A percentile compares a stretch with the other conserved stretches of the same genome.
phyloP scores from a whole-genome alignment of 2,113 vertebrate genomes.

The Cynocephalus volans region DNA sequence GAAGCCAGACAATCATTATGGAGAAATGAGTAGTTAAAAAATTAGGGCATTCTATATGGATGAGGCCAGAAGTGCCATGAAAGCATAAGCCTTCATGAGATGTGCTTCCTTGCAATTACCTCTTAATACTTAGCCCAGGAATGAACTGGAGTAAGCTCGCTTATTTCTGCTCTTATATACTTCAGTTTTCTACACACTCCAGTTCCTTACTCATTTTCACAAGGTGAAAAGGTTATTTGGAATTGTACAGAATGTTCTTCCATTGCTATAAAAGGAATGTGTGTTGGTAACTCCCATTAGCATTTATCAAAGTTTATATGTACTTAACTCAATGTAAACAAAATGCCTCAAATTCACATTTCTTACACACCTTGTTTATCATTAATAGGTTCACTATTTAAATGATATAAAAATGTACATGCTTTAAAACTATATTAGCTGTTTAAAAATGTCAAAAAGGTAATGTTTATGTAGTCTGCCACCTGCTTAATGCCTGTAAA shows the following conservation, averaged over 20 bases:
- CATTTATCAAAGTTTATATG: conserved; percentile 81
- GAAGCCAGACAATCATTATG: neutral
- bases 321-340: conserved; percentile 72
- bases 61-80: neutral
- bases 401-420: conserved; percentile 60
- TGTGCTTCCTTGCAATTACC: conserved; percentile 33
- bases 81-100: neutral
- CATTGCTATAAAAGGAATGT: conserved; percentile 77
- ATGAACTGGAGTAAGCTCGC: neutral
- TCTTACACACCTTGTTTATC: conserved; percentile 78
- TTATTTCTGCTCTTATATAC: conserved; percentile 59
- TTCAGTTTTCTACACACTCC: conserved; percentile 27
- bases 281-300: conserved; percentile 81
- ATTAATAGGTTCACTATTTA: conserved; percentile 73
- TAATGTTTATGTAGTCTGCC: conserved; percentile 71
- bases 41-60: neutral
- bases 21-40: neutral
- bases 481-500: conserved; percentile 72
- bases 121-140: conserved; percentile 14
- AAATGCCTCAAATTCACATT: conserved; percentile 72
- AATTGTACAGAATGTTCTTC: conserved; percentile 71
- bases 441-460: conserved; percentile 76
- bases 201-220: conserved; percentile 73
- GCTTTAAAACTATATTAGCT: conserved; percentile 72
- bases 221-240: conserved; percentile 79